phyloP scores from a whole-genome alignment of 2,113 vertebrate species.

The Copsychus sechellarum region DNA sequence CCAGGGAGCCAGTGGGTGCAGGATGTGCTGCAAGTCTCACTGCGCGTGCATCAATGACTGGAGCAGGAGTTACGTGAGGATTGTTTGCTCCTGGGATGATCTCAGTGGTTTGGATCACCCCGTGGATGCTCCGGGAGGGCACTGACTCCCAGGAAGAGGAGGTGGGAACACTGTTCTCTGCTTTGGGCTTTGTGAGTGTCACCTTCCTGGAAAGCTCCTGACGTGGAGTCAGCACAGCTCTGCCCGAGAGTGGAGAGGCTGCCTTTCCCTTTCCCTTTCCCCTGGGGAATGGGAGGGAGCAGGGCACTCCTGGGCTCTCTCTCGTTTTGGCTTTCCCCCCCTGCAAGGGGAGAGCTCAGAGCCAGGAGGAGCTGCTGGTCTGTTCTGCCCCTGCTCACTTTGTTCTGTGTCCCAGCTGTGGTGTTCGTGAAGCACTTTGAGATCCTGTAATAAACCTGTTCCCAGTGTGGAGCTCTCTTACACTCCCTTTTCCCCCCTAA shows the following conservation, averaged over 20 bases:
- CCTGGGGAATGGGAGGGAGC: rapidly evolving
- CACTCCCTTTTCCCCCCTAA: not conserved
- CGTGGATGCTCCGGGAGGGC: rapidly evolving
- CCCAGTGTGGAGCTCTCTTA: rapidly evolving
- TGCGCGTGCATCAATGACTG: rapidly evolving
- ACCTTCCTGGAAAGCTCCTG: not conserved
- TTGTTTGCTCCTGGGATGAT: not conserved
- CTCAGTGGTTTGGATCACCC: not conserved
- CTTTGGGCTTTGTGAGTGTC: rapidly evolving
- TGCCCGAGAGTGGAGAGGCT: not conserved
- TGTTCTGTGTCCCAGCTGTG: not conserved
- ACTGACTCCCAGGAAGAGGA: not conserved
- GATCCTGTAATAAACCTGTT: not conserved
- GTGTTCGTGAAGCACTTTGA: not conserved
- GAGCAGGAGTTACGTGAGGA: rapidly evolving
- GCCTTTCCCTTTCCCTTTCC: rapidly evolving
- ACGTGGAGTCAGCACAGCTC: rapidly evolving
- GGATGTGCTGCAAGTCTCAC: not conserved
- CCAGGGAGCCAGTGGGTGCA: not conserved
- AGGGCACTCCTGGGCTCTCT: not conserved
- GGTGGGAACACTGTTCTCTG: rapidly evolving
- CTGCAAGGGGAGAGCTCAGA: rapidly evolving
- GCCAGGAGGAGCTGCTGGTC: not conserved
- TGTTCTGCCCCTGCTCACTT: rapidly evolving
- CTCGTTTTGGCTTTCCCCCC: rapidly evolving